Evolutionary conservation across 1,140 invertebrate genomes (phyloP), one percentile per base, ranked within the genome.

Genomic region (Stenopsyche tienmushanensis): DNA sequence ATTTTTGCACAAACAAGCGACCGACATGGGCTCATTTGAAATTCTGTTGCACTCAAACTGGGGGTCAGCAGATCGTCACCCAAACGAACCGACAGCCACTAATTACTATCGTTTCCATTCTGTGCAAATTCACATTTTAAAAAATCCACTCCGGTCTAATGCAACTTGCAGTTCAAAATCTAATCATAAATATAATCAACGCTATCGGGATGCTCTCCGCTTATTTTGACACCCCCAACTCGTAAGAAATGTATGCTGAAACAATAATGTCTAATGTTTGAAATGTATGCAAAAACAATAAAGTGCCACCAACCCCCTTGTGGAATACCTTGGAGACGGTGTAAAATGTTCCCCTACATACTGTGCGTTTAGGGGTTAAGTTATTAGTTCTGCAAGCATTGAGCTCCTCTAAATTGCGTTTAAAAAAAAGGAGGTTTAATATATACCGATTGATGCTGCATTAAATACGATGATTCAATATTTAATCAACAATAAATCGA

Each of bases 261-360:
- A 69, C 67, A 69, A 69, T 69, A 69, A 69, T 66, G 67, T 69
- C 64, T 69, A 65, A 69, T 64, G 67, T 69, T 69, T 69, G 67
- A 70, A 70, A 70, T 70, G 68, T 70, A 70, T 70, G 68, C 68
- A 70, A 70, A 70, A 70, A 70, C 68, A 70, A 70, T 70, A 70
- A 44, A 66, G 44, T 64, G 68, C 17, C 64, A 41, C 64, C 49
- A 49, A 67, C 55, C 50, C 44, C 49, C 24, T 66, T 49, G 54
- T 18, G 67, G 63, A 64, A 62, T 63, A 65, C 63, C 63, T 69
- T 65, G 50, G 62, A 69, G 67, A 65, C 67, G 66, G 62, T 62
- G 50, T 54, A 50, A 49, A 58, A 44, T 55, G 42, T 44, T 21
- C 53, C 49, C 39, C 47, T n/a, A n/a, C 65, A 69, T n/a, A n/a